Conservation (phyloP, 2,113 vertebrate species). For the Amia ocellicauda region DNA sequence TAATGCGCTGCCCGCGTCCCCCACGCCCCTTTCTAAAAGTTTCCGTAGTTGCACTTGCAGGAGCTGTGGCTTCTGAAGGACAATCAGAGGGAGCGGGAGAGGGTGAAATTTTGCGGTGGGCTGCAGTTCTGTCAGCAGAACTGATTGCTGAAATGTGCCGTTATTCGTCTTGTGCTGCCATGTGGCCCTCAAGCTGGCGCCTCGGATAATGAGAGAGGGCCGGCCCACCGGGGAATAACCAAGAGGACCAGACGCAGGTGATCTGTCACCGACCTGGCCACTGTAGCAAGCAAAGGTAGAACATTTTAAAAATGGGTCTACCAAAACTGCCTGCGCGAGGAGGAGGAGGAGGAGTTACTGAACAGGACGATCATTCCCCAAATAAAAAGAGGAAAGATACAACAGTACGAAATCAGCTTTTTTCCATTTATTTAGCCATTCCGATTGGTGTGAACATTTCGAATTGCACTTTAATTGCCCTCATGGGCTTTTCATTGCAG, state of each 20-base stretch:
- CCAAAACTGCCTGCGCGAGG: not conserved
- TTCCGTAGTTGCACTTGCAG: not conserved
- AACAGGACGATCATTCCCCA: not conserved
- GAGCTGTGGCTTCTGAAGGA: conserved; percentile 56
- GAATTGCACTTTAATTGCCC: too few relatives aligned
- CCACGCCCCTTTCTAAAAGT: not conserved
- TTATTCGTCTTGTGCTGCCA: conserved; percentile 79
- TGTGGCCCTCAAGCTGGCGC: conserved; percentile 58
- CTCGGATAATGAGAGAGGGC: conserved; percentile 75
- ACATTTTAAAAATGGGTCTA: not conserved
- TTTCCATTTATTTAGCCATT: too few relatives aligned
- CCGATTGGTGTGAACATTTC: too few relatives aligned
- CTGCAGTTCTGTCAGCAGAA: conserved; percentile 78
- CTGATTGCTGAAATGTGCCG: conserved; percentile 69
- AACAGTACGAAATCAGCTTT: not conserved
- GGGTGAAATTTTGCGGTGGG: conserved; percentile 72
- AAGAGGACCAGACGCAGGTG: conserved; percentile 55
- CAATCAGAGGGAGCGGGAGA: conserved; percentile 55
- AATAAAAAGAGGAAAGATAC: conserved; percentile 3
- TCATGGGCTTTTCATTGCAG: too few relatives aligned
- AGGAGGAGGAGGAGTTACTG: conserved; percentile 1
- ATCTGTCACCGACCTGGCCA: conserved; percentile 64
- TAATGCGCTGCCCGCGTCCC: not conserved
- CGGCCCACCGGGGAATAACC: conserved; percentile 67
- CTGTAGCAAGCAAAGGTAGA: conserved; percentile 8